phyloP scores from a whole-genome alignment of 1,140 invertebrate genomes.

The Heliothis subflexa region DNA sequence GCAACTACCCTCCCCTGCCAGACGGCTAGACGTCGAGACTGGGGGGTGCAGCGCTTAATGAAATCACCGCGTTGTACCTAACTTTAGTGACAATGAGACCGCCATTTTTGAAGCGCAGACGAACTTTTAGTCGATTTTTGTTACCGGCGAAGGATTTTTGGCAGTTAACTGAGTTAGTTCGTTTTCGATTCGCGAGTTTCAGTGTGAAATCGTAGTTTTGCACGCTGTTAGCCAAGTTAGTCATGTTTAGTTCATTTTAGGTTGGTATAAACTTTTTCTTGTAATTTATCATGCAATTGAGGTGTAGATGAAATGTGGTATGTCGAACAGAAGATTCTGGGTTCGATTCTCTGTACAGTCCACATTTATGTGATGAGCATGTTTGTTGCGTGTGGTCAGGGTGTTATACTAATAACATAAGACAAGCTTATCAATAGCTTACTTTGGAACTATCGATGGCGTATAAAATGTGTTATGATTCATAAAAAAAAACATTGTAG shows the following conservation, averaged over 20 bases:
- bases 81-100: slow-evolving; percentile 40
- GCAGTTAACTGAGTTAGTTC: slow-evolving; percentile 19
- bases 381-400: no score
- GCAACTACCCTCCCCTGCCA: slow-evolving; percentile 44
- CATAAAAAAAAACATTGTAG: no score
- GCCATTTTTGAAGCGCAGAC: slow-evolving; percentile 36
- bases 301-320: no score
- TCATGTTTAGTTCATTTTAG: neutral
- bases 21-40: slow-evolving; percentile 49
- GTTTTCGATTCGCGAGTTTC: neutral
- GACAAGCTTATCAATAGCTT: no score
- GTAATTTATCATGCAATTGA: neutral
- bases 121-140: slow-evolving; percentile 35
- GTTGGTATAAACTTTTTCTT: neutral
- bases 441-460: no score
- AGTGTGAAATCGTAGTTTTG: neutral
- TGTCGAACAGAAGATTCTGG: no score
- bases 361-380: no score
- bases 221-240: neutral
- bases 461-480: no score
- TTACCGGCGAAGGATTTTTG: slow-evolving; percentile 11
- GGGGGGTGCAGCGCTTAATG: slow-evolving; percentile 44
- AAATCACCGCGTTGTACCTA: slow-evolving; percentile 42
- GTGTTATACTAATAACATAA: no score
- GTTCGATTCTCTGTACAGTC: no score